Conservation (phyloP, 2,888 invertebrate species). For the Phragmatobia fuliginosa region DNA sequence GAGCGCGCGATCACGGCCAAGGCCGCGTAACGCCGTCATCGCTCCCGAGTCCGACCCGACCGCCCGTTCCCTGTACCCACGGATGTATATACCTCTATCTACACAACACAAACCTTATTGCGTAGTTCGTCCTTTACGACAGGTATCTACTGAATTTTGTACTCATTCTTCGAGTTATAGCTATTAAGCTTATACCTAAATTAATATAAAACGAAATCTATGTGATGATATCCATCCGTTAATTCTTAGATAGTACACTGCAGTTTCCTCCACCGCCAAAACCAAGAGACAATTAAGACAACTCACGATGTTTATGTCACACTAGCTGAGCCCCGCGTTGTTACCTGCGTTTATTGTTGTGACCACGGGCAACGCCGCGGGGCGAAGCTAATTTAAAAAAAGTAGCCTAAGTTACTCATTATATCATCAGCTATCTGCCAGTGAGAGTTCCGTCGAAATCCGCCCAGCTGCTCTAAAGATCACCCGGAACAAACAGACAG, state of each 20-base stretch:
- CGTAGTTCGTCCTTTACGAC: slow-evolving; percentile 41
- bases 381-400: too few relatives aligned
- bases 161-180: too few relatives aligned
- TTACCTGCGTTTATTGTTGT: too few relatives aligned
- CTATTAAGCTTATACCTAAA: background rate
- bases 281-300: background rate
- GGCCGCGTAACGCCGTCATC: slow-evolving; percentile 75
- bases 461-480: too few relatives aligned
- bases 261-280: background rate
- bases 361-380: too few relatives aligned
- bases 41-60: slow-evolving; percentile 57
- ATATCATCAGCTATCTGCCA: too few relatives aligned
- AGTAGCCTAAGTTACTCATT: too few relatives aligned
- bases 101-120: slow-evolving; percentile 43
- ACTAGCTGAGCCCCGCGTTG: too few relatives aligned
- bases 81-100: slow-evolving; percentile 28
- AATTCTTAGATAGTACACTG: too few relatives aligned
- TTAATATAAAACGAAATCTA: background rate
- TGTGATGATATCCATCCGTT: too few relatives aligned
- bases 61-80: slow-evolving; percentile 59
- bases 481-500: too few relatives aligned
- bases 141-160: background rate
- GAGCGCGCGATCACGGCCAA: slow-evolving; percentile 86
- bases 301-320: background rate
- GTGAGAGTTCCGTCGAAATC: too few relatives aligned